Conservation (phyloP, 2,797 vertebrate genomes). For the Kryptolebias ocellatus region DNA sequence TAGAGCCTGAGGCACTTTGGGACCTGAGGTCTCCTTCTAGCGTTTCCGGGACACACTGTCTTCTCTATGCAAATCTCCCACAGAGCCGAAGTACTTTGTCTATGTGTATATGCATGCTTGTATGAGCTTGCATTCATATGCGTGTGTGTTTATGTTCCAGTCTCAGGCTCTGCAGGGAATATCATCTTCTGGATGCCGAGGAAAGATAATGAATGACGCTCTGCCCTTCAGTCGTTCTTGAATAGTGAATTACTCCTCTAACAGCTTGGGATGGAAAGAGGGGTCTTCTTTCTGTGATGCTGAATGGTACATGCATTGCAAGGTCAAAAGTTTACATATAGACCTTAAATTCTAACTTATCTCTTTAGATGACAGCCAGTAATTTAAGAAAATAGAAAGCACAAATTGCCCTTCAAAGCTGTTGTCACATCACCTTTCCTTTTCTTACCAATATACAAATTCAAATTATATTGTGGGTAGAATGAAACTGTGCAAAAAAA, state of each 20-base stretch:
- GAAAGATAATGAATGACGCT: constrained; percentile 55
- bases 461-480: neutral
- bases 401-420: constrained; percentile 9
- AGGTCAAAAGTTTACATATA: constrained; percentile 43
- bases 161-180: constrained; percentile 28
- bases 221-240: constrained; percentile 60
- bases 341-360: constrained; percentile 21
- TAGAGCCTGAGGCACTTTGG: constrained; percentile 55
- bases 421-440: constrained; percentile 1
- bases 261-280: constrained; percentile 28
- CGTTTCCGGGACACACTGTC: constrained; percentile 33
- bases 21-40: constrained; percentile 44
- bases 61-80: constrained; percentile 27
- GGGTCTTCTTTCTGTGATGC: constrained; percentile 25
- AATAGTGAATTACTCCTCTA: constrained; percentile 48
- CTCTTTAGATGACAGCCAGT: neutral
- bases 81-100: constrained; percentile 21
- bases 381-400: neutral
- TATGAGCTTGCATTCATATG: constrained; percentile 19
- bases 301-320: constrained; percentile 31
- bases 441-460: neutral
- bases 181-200: constrained; percentile 33
- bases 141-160: constrained; percentile 30
- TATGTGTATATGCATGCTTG: constrained; percentile 20
- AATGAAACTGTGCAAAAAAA: constrained; percentile 6